Percentiles rank a stretch among this genome's conserved stretches.
Conservation (phyloP, 2,888 invertebrate species). For the Sminthurinus aureus region DNA sequence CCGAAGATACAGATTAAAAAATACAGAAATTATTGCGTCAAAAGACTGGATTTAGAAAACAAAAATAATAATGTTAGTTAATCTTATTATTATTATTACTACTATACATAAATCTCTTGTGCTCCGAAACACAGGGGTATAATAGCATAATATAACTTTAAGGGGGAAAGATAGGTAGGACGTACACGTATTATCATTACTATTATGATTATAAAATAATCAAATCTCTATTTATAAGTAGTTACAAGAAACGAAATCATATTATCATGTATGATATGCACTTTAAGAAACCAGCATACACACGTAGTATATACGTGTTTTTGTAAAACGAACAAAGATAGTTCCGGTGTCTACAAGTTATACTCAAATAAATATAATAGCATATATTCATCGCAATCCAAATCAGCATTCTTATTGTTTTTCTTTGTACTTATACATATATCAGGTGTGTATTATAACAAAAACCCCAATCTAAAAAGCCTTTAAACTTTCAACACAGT, state of each 20-base stretch:
- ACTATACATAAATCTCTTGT: constrained; percentile 10
- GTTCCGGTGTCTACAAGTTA: too few relatives aligned
- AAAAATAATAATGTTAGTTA: neutral
- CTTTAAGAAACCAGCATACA: too few relatives aligned
- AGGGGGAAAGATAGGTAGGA: neutral
- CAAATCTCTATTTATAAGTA: too few relatives aligned
- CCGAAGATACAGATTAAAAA: constrained; percentile 39
- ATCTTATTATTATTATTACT: neutral
- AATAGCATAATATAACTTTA: neutral
- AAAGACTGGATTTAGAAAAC: constrained; percentile 23
- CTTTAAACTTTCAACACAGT: neutral
- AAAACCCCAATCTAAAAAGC: neutral
- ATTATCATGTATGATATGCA: too few relatives aligned
- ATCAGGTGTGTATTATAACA: neutral
- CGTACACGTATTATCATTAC: neutral
- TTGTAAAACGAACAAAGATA: too few relatives aligned
- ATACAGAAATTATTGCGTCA: constrained; percentile 4
- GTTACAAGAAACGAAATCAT: too few relatives aligned
- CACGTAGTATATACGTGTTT: too few relatives aligned
- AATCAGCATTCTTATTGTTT: too few relatives aligned
- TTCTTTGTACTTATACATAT: neutral
- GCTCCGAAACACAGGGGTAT: neutral
- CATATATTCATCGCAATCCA: too few relatives aligned
- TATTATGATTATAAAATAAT: too few relatives aligned
- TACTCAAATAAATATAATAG: too few relatives aligned